Evolutionary conservation across 2,888 invertebrate genomes (phyloP), one percentile per base, ranked within the genome.

Genomic region (Myopa tessellatipennis): DNA sequence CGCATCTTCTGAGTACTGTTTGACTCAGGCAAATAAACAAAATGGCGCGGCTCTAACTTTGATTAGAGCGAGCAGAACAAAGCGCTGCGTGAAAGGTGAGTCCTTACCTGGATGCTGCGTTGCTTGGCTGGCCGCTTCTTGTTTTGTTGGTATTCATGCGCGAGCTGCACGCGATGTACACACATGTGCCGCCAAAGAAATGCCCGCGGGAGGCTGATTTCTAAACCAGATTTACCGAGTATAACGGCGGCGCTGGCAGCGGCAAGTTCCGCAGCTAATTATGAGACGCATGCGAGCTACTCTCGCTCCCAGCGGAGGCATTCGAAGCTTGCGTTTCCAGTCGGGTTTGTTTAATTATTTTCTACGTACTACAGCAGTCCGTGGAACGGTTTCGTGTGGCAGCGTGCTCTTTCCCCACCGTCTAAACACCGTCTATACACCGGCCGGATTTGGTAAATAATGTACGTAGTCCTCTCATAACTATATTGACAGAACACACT

Each of bases 81-180:
- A 40, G n/a, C 38, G 4, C 75, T 60, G 38, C 76, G 52, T 50
- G 50, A 61, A 16, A 12, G 74, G 45, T 18, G 60, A 76, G 34
- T 52, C 34, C 69, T n/a, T 68, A 58, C 12, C 75, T 75, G 68
- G 55, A 40, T 34, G 71, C 52, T 26, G 72, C 68, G 75, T 38
- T 74, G 63, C 71, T 58, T 34, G 40, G 34, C 16, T 14, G 74
- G 76, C 12, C 76, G 76, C 77, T 70, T 18, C 76, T 78, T 34
- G 74, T 78, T 80, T 77, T 78, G 77, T 76, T 74, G 80, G 78
- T 78, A 78, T 80, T 81, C 80, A 81, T 79, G 76, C 79, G 78
- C 76, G 74, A 79, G 65, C 74, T 75, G 79, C 78, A 78, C 74
- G 77, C 72, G 69, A 50, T 45, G 68, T 26, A 12, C 10, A 36